Base-by-base conservation (phyloP, 1,140 invertebrate genomes). In the Calycopis cecrops region DNA sequence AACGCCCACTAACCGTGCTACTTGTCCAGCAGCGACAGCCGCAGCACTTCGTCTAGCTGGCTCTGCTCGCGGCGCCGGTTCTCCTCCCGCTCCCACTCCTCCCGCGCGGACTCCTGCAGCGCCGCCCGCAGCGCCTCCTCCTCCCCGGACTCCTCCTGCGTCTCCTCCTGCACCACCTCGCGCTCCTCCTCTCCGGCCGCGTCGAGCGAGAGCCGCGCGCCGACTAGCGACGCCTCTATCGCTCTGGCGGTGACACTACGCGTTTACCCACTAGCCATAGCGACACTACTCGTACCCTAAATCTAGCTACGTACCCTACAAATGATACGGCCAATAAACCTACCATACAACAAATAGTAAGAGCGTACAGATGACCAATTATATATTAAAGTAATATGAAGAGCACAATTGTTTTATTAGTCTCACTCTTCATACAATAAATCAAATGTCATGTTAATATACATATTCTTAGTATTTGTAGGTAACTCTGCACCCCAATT, bases 21-120 rank as follows among this genome's bases (percentile, higher is more conserved):
- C 55, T 87, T 76, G 38, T 87, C 83, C 7, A 79, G 44, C 12
- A 88, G 62, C n/a, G 85, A 87, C n/a, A 85, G 67, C 18, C 76
- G 64, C 40, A 86, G 65, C 54, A 65, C 85, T 38, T 79, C 76
- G 37, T 83, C 75, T 0, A 85, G 59, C 49, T 71, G 69, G 14
- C 69, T 55, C 66, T 85, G 78, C 57, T 88, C 83, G 12, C 66
- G 73, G 9, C 57, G 61, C 11, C 71, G 49, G 56, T 63, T 60
- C 17, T 53, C 56, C 18, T 77, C 68, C 1, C 65, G 54, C n/a
- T 49, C 56, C 9, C 60, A 67, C 40, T 80, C 68, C 56, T 86
- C 80, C 6, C 59, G 59, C 35, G 71, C 78, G 6, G 79, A 82
- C 52, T 77, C 53, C 47, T 65, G 62, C 16, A 87, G 57, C 48